Percentiles rank a stretch among this genome's conserved stretches.
Evolutionary conservation across 2,797 vertebrate genomes (phyloP).

Genomic region (Pelochelys cantorii): DNA sequence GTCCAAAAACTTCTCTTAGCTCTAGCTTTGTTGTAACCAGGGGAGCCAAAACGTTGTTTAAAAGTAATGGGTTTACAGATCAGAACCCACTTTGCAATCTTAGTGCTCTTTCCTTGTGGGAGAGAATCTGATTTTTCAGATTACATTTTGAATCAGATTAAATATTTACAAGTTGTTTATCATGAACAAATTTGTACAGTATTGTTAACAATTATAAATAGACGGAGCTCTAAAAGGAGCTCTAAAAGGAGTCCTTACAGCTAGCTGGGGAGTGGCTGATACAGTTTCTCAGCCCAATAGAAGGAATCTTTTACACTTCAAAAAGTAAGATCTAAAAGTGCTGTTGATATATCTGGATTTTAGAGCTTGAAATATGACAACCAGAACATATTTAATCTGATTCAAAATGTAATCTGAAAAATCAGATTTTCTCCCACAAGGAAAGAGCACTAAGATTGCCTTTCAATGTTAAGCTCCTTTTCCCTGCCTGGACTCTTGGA

Average conservation of each 20-base stretch:
- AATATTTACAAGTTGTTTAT: background rate
- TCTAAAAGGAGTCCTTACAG: background rate
- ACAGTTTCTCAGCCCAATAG: background rate
- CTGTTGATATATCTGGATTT: background rate
- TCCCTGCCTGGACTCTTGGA: background rate
- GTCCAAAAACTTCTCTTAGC: background rate
- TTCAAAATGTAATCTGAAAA: conserved; percentile 16
- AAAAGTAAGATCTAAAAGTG: background rate
- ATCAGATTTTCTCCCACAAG: background rate
- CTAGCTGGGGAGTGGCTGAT: background rate
- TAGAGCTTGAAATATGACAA: background rate
- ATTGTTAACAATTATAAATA: background rate
- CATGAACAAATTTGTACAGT: background rate
- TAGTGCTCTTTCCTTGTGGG: background rate
- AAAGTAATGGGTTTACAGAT: background rate
- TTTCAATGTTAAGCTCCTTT: background rate
- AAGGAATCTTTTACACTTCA: background rate
- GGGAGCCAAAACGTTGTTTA: background rate
- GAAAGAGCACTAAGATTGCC: background rate
- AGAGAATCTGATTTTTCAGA: background rate
- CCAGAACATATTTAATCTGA: background rate
- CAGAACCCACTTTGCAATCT: background rate
- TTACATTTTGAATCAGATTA: conserved; percentile 25
- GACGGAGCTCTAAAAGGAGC: background rate
- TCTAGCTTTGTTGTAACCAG: background rate